phyloP scores from a whole-genome alignment of 1,140 invertebrate genomes.

The Drosophila setifemur region DNA sequence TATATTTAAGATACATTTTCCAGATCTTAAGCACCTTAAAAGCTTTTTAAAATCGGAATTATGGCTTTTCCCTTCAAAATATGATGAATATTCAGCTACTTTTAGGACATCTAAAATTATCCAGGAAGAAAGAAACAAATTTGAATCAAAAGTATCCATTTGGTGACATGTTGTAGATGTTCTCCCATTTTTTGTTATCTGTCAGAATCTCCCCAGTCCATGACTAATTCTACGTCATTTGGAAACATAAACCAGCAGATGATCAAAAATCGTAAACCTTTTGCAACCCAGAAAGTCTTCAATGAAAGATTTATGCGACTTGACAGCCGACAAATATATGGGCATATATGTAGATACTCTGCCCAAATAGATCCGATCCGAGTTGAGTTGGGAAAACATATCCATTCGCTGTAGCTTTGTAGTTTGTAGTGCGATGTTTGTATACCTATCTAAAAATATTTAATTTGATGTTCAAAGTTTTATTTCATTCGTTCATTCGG shows the following conservation, averaged over 20 bases:
- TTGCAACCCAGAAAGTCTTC: conserved; percentile 8
- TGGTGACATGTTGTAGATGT: not conserved
- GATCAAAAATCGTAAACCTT: conserved; percentile 23
- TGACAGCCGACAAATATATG: conserved; percentile 27
- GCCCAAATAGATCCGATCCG: too few relatives aligned
- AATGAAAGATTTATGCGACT: conserved; percentile 32
- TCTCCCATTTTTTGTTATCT: not conserved
- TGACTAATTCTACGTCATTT: conserved; percentile 22
- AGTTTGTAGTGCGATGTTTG: conserved; percentile 17
- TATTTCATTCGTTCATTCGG: too few relatives aligned
- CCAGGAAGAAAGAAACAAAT: not conserved
- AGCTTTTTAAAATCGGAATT: too few relatives aligned
- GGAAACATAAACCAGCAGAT: not conserved
- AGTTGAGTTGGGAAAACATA: conserved; percentile 7
- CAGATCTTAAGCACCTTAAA: too few relatives aligned
- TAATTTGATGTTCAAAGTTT: conserved; percentile 4
- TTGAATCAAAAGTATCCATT: not conserved
- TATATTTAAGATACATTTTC: too few relatives aligned
- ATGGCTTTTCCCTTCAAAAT: too few relatives aligned
- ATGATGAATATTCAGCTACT: not conserved
- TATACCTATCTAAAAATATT: conserved; percentile 43
- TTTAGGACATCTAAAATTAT: not conserved
- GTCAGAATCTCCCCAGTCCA: not conserved
- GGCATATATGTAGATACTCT: too few relatives aligned
- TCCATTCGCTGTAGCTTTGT: conserved; percentile 1